phyloP scores from a whole-genome alignment of 2,888 invertebrate genomes.

The Epinotia demarniana region DNA sequence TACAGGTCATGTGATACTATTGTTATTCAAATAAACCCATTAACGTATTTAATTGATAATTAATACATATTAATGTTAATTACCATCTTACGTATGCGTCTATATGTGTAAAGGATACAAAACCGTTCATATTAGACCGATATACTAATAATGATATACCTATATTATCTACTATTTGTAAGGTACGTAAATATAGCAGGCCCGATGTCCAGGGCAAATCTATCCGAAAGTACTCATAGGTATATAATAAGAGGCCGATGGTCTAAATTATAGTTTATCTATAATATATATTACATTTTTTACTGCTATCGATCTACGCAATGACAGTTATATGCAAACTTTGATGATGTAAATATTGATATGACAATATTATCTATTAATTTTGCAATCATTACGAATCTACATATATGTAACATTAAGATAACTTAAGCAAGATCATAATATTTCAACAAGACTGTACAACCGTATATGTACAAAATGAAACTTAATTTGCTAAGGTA shows the following conservation, averaged over 20 bases:
- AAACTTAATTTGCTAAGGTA: conserved; percentile 51
- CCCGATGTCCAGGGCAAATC: conserved; percentile 63
- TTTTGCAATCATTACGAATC: conserved; percentile 28
- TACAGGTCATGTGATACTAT: not conserved
- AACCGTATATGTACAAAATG: conserved; percentile 73
- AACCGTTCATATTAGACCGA: conserved; percentile 53
- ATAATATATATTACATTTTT: conserved; percentile 29
- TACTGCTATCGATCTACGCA: conserved; percentile 23
- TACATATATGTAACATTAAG: conserved; percentile 12
- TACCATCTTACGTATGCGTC: not conserved
- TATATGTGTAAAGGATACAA: conserved; percentile 56
- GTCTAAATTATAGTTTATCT: conserved; percentile 52
- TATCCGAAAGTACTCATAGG: conserved; percentile 76
- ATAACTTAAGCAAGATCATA: conserved; percentile 60
- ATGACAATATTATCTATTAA: conserved; percentile 26
- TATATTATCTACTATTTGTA: conserved; percentile 48
- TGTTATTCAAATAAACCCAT: not conserved
- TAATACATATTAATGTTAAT: not conserved
- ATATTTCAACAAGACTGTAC: conserved; percentile 70
- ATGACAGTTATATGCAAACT: conserved; percentile 12
- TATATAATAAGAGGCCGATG: conserved; percentile 63
- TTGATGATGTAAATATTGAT: conserved; percentile 38
- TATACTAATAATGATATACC: conserved; percentile 11
- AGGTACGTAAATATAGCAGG: conserved; percentile 53
- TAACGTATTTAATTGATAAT: not conserved